Conservation (phyloP, 2,113 vertebrate species). For the Mohoua ochrocephala region DNA sequence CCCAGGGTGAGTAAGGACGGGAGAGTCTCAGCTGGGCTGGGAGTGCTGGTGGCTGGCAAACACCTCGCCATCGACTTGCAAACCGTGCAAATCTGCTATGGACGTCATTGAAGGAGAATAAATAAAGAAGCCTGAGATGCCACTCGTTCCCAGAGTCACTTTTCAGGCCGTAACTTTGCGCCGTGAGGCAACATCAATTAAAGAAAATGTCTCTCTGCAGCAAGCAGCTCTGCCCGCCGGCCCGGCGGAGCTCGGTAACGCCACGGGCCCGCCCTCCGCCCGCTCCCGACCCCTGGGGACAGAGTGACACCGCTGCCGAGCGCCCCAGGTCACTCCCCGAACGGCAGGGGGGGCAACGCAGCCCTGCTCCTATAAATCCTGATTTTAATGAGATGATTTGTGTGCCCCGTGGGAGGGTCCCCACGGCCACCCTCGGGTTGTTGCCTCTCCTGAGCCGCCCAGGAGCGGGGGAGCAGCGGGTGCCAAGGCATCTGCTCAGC, state of each 20-base stretch:
- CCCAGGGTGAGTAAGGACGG: accelerated
- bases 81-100: background rate
- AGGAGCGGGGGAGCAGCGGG: accelerated
- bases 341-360: background rate
- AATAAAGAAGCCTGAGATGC: constrained; percentile 63
- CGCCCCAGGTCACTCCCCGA: accelerated
- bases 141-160: constrained; percentile 20
- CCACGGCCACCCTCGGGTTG: accelerated
- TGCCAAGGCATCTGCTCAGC: background rate
- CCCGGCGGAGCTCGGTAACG: background rate
- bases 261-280: background rate
- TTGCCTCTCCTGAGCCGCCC: background rate
- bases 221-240: background rate
- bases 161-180: background rate
- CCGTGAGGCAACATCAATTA: constrained; percentile 26
- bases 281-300: accelerated
- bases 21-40: background rate
- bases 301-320: background rate
- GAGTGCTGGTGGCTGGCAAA: background rate
- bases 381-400: background rate
- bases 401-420: background rate
- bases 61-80: background rate
- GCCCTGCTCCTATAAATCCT: accelerated
- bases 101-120: constrained; percentile 50
- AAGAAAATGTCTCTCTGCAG: constrained; percentile 29